Percentiles rank a stretch among this genome's conserved stretches.
These are phyloP conservation scores for Podilymbus podiceps DNA, from an alignment of 2,113 vertebrate species.

Conservation along the genomic window DNA sequence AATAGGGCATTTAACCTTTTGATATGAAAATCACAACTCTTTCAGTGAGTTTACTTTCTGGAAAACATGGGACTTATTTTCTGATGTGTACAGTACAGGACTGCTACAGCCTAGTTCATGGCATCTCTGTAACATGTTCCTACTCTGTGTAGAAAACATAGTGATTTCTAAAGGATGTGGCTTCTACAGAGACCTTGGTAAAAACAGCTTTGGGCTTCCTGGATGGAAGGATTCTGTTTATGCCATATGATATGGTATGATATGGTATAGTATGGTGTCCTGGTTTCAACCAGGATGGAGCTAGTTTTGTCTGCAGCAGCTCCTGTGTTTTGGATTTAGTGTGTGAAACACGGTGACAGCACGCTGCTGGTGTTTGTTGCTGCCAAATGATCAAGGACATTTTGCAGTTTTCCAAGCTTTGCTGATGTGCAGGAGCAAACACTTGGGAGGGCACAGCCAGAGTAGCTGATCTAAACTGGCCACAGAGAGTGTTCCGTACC, in stretches of 20 bases:
- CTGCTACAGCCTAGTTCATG: background rate
- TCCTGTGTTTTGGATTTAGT: no score
- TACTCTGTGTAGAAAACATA: background rate
- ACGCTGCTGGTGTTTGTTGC: no score
- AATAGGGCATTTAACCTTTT: background rate
- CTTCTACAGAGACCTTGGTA: background rate
- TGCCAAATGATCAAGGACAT: no score
- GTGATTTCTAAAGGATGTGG: background rate
- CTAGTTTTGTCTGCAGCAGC: no score
- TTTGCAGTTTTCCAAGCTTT: no score
- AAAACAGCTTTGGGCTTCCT: background rate
- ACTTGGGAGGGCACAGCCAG: no score
- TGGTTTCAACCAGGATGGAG: no score
- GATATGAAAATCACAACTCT: background rate
- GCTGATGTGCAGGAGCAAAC: no score
- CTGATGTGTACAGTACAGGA: background rate
- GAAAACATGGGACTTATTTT: background rate
- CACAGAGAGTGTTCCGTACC: no score
- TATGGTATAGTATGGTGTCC: background rate
- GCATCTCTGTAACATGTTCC: background rate
- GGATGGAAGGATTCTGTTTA: background rate
- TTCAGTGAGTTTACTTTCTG: background rate
- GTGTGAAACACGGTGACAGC: no score
- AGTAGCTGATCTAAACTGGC: no score
- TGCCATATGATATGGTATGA: background rate